Conservation (phyloP, 2,797 vertebrate species). For the Siniperca obscura region DNA sequence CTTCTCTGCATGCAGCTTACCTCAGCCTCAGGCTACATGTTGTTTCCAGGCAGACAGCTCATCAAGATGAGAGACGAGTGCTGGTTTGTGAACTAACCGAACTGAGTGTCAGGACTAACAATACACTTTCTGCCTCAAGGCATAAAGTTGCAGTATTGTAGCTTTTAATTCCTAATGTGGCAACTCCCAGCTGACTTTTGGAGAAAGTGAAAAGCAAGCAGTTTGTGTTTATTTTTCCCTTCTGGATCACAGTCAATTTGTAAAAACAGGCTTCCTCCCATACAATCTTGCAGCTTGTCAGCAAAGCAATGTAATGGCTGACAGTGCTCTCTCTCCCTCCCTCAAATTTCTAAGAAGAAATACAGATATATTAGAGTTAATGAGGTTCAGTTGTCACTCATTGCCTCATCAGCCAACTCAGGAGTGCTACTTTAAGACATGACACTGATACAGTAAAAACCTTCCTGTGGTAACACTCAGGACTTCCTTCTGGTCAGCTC, state of each 20-base stretch:
- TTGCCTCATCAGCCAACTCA: slow-evolving; percentile 4
- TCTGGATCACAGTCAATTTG: slow-evolving; percentile 10
- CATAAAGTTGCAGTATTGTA: slow-evolving; percentile 37
- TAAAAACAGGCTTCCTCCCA: slow-evolving; percentile 20
- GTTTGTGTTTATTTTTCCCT: slow-evolving; percentile 25
- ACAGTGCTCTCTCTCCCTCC: background rate
- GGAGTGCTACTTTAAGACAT: slow-evolving; percentile 6
- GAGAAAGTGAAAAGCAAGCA: slow-evolving; percentile 35
- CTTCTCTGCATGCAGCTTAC: slow-evolving; percentile 6
- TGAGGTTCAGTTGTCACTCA: slow-evolving; percentile 27
- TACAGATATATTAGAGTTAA: slow-evolving; percentile 29
- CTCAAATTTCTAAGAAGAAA: slow-evolving; percentile 14
- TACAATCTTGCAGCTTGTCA: background rate
- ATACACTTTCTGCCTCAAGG: slow-evolving; percentile 41
- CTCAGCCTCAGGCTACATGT: slow-evolving; percentile 40
- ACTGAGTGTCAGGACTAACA: slow-evolving; percentile 23
- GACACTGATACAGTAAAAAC: slow-evolving; percentile 6
- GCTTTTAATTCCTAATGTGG: slow-evolving; percentile 47
- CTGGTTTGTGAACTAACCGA: slow-evolving; percentile 39
- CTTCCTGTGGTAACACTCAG: background rate
- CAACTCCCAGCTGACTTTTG: slow-evolving; percentile 36
- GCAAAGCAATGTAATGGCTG: slow-evolving; percentile 4
- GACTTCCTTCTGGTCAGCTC: slow-evolving; percentile 17
- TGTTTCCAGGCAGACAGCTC: slow-evolving; percentile 36
- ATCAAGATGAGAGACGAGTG: slow-evolving; percentile 35